Base-by-base conservation (phyloP, 2,797 vertebrate genomes). In the Amniataba percoides region DNA sequence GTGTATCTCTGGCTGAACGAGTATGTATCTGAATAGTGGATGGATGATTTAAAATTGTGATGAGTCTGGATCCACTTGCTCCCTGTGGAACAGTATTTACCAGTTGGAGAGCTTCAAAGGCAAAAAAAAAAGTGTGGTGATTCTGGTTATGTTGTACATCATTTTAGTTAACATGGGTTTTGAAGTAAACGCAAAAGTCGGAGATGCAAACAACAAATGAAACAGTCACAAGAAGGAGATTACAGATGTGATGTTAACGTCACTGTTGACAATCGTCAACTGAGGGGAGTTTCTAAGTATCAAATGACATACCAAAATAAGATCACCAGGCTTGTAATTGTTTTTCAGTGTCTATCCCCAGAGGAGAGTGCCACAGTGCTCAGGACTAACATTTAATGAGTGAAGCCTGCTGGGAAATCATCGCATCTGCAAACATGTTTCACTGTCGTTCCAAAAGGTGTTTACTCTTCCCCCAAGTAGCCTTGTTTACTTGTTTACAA, bases 371-470 rank as follows among this genome's bases (percentile, higher is more conserved):
- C 19, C 57, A 15, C 40, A 18, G 10, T 18, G 51, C 66, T 57
- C 42, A 58, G 69, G 63, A 72, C 65, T 19, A 31, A 70, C 68
- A 13, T 53, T 58, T 88, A 89, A 90, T 85, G 68, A 85, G 83
- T 40, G 9, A 71, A 23, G 77, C 63, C 91, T 64, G 8, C 42
- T 15, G 91, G 88, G 91, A 91, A 89, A 88, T 91, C 71, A 88
- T 40, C 56, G 56, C 56, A 48, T 67, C 27, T 51, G 49, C 15
- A 74, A 74, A 73, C 21, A 23, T 58, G 25, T 52, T 42, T 40
- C 55, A 64, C 23, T n/a, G 43, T 39, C 7, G 19, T 52, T 34
- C 18, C 40, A 59, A 18, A 21, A 5, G n/a, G 1, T 56, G 27
- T 36, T 48, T 58, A 7, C 7, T 25, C 2, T 55, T 23, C 10